Percentiles rank a stretch among this genome's conserved stretches.
These are phyloP conservation scores for Drosophila testacea DNA, from an alignment of 2,888 invertebrate species.

Conservation along the genomic window DNA sequence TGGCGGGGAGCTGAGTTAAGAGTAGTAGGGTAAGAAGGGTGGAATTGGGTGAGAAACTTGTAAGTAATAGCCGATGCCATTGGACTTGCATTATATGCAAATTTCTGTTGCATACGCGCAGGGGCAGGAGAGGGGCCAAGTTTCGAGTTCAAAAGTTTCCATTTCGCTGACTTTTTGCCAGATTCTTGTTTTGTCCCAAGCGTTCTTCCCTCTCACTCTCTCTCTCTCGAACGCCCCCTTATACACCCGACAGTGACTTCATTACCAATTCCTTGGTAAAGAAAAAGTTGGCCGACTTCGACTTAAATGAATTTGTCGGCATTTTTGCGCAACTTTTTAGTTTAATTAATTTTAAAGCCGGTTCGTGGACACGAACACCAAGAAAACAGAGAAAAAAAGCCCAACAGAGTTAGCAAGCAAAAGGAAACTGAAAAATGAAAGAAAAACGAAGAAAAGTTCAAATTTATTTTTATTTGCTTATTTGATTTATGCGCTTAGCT, in stretches of 20 bases:
- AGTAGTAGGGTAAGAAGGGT: background rate
- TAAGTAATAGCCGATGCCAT: constrained; percentile 14
- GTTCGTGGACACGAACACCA: constrained; percentile 20
- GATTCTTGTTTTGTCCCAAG: constrained; percentile 23
- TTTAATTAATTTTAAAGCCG: constrained; percentile 72
- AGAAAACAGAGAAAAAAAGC: constrained; percentile 8
- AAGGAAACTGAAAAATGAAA: background rate
- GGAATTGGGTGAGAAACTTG: background rate
- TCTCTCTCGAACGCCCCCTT: background rate
- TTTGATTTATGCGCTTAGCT: constrained; percentile 63
- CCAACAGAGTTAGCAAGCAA: background rate
- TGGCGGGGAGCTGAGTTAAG: background rate
- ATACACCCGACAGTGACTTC: constrained; percentile 36
- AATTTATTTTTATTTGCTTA: constrained; percentile 71
- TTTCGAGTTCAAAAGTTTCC: constrained; percentile 51
- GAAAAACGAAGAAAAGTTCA: constrained; percentile 41
- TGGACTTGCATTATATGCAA: constrained; percentile 52
- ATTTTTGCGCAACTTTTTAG: constrained; percentile 63
- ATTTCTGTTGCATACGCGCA: constrained; percentile 41
- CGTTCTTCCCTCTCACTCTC: background rate
- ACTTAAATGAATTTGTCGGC: constrained; percentile 68
- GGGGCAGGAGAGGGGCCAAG: constrained; percentile 6
- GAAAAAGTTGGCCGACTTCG: constrained; percentile 44
- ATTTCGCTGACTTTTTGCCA: constrained; percentile 50
- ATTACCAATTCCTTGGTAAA: constrained; percentile 50